Conservation (phyloP, 1,140 invertebrate genomes). For the Apis florea region DNA sequence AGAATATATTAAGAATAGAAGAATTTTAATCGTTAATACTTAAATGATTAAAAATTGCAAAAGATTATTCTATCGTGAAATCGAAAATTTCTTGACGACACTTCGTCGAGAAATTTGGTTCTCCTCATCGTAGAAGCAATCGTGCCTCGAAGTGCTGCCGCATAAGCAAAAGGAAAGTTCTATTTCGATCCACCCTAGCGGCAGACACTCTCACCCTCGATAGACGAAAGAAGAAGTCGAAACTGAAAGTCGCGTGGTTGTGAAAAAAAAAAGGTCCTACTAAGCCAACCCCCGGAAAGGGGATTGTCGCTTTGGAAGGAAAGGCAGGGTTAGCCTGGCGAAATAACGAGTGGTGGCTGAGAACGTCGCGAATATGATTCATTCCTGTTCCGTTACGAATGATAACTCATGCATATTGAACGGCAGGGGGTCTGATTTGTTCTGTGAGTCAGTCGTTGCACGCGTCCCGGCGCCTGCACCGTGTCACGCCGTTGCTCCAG, state of each 20-base stretch:
- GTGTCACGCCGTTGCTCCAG: not conserved
- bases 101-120: not conserved
- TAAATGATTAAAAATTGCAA: not conserved
- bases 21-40: not conserved
- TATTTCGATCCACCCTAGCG: not conserved
- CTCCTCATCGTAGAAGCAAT: not conserved
- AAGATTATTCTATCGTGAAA: not conserved
- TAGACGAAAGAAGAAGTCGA: constrained; percentile 4
- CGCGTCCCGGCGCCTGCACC: constrained; percentile 16
- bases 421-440: constrained; percentile 51
- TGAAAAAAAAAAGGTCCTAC: not conserved
- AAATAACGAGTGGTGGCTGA: constrained; percentile 18
- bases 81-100: not conserved
- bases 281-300: not conserved
- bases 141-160: not conserved
- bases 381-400: constrained; percentile 53
- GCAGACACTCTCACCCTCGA: not conserved
- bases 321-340: not conserved
- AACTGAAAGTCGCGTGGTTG: not conserved
- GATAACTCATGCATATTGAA: constrained; percentile 65
- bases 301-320: not conserved
- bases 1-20: no score
- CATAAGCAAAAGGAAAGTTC: not conserved
- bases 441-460: constrained; percentile 54
- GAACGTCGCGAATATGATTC: constrained; percentile 55